Evolutionary conservation across 1,140 invertebrate species (phyloP).

Genomic region (Druon quercuslanigerum): DNA sequence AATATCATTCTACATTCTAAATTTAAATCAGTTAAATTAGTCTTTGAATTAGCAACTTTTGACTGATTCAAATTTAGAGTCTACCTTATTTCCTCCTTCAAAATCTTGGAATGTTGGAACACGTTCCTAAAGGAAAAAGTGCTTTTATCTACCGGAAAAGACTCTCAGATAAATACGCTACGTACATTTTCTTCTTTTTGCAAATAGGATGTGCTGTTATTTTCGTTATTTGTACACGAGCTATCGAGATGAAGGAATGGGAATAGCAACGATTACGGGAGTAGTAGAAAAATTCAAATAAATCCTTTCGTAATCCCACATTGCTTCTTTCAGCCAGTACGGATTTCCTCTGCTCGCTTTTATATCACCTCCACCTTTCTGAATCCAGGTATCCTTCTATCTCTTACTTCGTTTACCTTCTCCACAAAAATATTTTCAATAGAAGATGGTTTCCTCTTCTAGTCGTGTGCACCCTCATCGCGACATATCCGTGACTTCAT

Average conservation of each 20-base stretch:
- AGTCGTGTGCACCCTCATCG: not conserved
- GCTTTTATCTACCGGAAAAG: slow-evolving; percentile 21
- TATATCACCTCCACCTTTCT: slow-evolving; percentile 55
- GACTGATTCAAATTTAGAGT: not conserved
- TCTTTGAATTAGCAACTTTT: not conserved
- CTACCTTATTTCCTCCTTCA: not conserved
- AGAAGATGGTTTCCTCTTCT: not conserved
- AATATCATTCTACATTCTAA: not conserved
- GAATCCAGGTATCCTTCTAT: slow-evolving; percentile 51
- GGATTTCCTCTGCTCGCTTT: slow-evolving; percentile 70
- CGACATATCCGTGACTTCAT: too few species aligned
- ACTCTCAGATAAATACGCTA: slow-evolving; percentile 5
- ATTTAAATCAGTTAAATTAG: too few species aligned
- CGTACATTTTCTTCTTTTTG: slow-evolving; percentile 1
- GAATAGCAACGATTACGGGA: slow-evolving; percentile 42
- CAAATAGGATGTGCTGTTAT: slow-evolving; percentile 44
- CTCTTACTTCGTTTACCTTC: slow-evolving; percentile 51
- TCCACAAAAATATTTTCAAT: slow-evolving; percentile 31
- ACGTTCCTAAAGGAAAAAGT: not conserved
- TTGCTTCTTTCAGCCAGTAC: slow-evolving; percentile 70
- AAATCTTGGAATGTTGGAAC: not conserved
- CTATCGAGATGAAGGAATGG: slow-evolving; percentile 54
- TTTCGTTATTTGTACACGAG: slow-evolving; percentile 69
- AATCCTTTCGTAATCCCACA: slow-evolving; percentile 74
- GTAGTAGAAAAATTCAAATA: slow-evolving; percentile 73